Conservation (phyloP, 2,888 invertebrate genomes). For the Stegophylla sp. region DNA sequence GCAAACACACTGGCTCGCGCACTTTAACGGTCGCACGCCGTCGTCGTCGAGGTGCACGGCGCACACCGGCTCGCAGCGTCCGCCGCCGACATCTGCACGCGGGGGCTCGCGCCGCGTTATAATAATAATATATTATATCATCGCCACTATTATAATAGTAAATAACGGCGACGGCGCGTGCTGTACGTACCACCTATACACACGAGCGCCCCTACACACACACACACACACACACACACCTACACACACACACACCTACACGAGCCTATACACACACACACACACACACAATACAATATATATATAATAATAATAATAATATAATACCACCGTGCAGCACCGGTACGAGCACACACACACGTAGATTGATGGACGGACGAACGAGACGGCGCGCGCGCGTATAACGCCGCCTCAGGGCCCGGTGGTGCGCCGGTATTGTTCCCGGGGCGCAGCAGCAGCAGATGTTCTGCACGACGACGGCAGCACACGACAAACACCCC, state of each 20-base stretch:
- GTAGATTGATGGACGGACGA: too few relatives aligned
- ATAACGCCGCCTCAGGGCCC: neutral
- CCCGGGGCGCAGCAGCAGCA: neutral
- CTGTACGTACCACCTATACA: neutral
- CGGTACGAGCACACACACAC: too few relatives aligned
- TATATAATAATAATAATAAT: too few relatives aligned
- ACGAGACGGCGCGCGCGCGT: too few relatives aligned
- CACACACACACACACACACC: too few relatives aligned
- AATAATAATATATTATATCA: too few relatives aligned
- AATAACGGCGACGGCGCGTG: conserved; percentile 28
- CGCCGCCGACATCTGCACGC: conserved; percentile 7
- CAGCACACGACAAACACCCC: conserved; percentile 3
- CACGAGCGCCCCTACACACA: too few relatives aligned
- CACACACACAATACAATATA: too few relatives aligned
- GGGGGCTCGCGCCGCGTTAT: conserved; percentile 11
- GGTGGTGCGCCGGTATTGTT: conserved; percentile 18
- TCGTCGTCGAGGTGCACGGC: neutral
- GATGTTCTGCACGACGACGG: neutral
- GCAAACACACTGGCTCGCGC: neutral
- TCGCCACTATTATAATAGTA: conserved; percentile 20
- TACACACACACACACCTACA: too few relatives aligned
- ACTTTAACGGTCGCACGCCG: neutral
- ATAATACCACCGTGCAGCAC: too few relatives aligned
- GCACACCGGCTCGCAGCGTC: neutral
- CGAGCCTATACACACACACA: too few relatives aligned